Base-by-base conservation (phyloP, 2,113 vertebrate genomes). In the Gadus macrocephalus region DNA sequence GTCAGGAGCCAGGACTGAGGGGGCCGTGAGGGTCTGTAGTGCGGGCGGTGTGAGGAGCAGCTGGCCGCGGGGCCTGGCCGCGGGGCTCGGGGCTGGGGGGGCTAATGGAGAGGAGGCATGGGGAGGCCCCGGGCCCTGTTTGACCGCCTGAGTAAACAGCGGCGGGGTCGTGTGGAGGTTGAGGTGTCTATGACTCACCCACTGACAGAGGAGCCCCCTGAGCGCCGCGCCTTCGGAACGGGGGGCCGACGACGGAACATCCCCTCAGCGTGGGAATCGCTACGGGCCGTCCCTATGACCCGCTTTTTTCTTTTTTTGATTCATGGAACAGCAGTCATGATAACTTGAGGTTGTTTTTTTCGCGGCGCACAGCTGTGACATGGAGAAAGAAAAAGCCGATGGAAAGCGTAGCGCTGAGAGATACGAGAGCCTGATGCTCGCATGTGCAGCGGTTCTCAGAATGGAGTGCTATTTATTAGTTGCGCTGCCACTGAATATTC, bases 71-170 rank as follows among this genome's bases (percentile, higher is more conserved):
- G 53, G 71, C 15, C 62, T 64, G 62, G 15, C 61, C 20, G 20
- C 20, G 20, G 20, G 20, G 20, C 20, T 1, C 20, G 72, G 82
- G 82, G 83, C 82, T 86, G 3, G 71, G 82, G 72, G 75, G 58
- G 59, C 73, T 77, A 83, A 79, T 80, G 81, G 77, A 72, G 68
- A 35, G 72, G 75, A 71, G 70, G 65, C 15, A 35, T 35, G 31
- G 69, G 75, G 77, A 69, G 78, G 62, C 79, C 69, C 69, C 70
- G 78, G 64, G 73, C 77, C 78, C 63, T 78, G 83, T 83, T 85
- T 75, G 71, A 88, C 78, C 59, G 83, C 76, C 73, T 86, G 74
- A 74, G 71, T 89, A 90, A 89, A 90, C 87, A 89, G 79, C 49
- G 17, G 16, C 5, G 20, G 77, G 88, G 86, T 89, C 78, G 17